Evolutionary conservation across 2,888 invertebrate genomes (phyloP), one percentile per base, ranked within the genome.

Genomic region (Scaeva pyrastri): DNA sequence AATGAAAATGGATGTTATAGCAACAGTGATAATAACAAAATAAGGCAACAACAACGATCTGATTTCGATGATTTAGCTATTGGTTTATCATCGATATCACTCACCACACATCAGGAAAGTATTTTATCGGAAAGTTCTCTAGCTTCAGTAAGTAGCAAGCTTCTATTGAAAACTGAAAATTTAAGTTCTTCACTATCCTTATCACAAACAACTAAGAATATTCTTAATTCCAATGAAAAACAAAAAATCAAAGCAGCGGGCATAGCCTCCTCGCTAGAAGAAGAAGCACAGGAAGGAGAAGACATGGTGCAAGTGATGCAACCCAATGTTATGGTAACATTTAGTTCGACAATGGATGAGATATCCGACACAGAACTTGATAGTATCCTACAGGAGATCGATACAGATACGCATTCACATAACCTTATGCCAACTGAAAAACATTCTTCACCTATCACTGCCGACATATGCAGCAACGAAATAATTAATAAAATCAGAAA

Each of bases 261-360:
- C 8, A n/a, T 23, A 73, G 12, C 50, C 12, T 50, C 6, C 21
- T 21, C 21, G n/a, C 10, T 36, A 0, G 60, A n/a, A 41, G 16
- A 48, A 48, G 48, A 66, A 1, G 36, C 5, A 12, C 16, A 56
- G 1, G 56, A 64, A 16, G 19, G 36, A 21, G 21, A 48, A 8
- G 6, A 26, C 3, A 3, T n/a, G 23, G 39, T 21, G 56, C 10
- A 68, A 52, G 21, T 14, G 21, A 21, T 19, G 14, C 71, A 64
- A 2, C 66, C 50, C 72, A 82, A 81, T 21, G 68, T 70, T 0
- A 64, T 74, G 73, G 77, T 92, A 5, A 92, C 92, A 23, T 93
- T 93, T 82, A 91, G 92, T 84, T 93, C 93, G 1, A 93, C 93
- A 6, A 93, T 93, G 93, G 93, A 93, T 77, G 93, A 93, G 76